A percentile compares a stretch with the other conserved stretches of the same genome.
phyloP scores from a whole-genome alignment of 2,888 invertebrate species.

The Eristalis pertinax region DNA sequence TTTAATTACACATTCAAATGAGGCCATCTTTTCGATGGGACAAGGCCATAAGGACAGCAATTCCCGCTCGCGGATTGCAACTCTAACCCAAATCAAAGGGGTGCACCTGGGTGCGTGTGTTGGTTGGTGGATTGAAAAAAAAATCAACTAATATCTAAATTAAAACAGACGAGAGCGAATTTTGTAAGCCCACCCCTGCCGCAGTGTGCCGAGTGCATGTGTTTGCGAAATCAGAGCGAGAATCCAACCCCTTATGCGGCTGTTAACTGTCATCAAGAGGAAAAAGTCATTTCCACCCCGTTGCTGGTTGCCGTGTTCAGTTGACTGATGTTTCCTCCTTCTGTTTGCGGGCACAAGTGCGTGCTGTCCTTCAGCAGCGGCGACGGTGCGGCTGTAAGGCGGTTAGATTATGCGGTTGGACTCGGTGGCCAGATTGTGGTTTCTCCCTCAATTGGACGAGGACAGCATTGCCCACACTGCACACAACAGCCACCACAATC shows the following conservation, averaged over 20 bases:
- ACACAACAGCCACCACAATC: slow-evolving; percentile 29
- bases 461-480: not conserved
- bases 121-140: slow-evolving; percentile 10
- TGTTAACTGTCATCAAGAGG: slow-evolving; percentile 56
- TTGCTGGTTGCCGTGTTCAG: slow-evolving; percentile 3
- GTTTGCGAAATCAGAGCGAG: slow-evolving; percentile 48
- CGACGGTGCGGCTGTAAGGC: not conserved
- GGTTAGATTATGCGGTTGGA: slow-evolving; percentile 71
- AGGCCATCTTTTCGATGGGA: slow-evolving; percentile 44
- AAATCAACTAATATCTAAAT: slow-evolving; percentile 58
- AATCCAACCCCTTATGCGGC: slow-evolving; percentile 56
- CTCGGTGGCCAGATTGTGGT: slow-evolving; percentile 68
- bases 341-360: slow-evolving; percentile 68
- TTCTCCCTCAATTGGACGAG: slow-evolving; percentile 47
- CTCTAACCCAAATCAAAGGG: slow-evolving; percentile 6
- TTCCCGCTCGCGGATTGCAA: slow-evolving; percentile 42
- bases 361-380: slow-evolving; percentile 49
- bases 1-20: slow-evolving; percentile 71
- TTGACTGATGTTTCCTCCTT: slow-evolving; percentile 58
- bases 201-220: not conserved
- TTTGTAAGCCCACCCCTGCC: slow-evolving; percentile 27
- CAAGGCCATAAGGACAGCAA: slow-evolving; percentile 55
- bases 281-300: slow-evolving; percentile 65
- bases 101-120: slow-evolving; percentile 24
- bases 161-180: slow-evolving; percentile 51